Conservation (phyloP, 2,797 vertebrate genomes). For the Cirrhinus mrigala region DNA sequence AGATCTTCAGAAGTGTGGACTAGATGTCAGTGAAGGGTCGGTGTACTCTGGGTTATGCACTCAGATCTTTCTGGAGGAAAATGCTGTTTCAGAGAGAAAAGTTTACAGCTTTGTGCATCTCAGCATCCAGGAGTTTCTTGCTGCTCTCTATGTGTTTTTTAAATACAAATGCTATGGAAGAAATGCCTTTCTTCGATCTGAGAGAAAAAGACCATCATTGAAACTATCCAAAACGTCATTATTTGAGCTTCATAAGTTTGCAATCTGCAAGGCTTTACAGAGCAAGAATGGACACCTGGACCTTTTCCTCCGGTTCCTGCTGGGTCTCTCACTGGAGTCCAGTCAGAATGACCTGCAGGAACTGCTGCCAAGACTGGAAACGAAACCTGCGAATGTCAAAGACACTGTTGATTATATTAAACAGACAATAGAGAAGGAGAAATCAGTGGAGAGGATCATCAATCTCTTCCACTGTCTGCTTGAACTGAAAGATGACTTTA, state of each 20-base stretch:
- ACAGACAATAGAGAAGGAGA: background rate
- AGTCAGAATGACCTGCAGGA: background rate
- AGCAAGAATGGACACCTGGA: background rate
- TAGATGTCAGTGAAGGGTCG: background rate
- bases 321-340: background rate
- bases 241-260: background rate
- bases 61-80: background rate
- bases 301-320: background rate
- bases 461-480: too few relatives aligned
- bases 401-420: background rate
- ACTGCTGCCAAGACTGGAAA: background rate
- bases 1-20: background rate
- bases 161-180: too few relatives aligned
- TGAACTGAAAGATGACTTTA: background rate
- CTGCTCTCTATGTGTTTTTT: too few relatives aligned
- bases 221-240: background rate
- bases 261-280: background rate
- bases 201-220: background rate
- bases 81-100: background rate
- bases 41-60: conserved; percentile 7
- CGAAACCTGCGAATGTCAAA: background rate
- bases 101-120: conserved; percentile 24
- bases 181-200: background rate
- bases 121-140: background rate
- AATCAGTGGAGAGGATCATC: background rate